These are phyloP conservation scores for Pseudochromis fuscus DNA, from an alignment of 2,797 vertebrate genomes.

Conservation along the genomic window DNA sequence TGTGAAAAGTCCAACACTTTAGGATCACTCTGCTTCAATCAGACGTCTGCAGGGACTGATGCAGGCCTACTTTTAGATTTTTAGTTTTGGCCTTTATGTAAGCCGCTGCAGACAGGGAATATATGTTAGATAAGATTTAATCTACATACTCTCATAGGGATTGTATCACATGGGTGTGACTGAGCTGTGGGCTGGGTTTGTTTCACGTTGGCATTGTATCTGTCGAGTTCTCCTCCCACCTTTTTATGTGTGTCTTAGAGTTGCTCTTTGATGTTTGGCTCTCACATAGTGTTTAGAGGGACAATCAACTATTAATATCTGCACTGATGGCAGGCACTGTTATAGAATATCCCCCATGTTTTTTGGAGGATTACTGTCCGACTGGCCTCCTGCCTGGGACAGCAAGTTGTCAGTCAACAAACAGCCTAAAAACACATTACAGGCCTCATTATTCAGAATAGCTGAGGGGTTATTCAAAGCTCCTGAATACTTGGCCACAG, in stretches of 20 bases:
- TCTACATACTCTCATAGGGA: constrained; percentile 28
- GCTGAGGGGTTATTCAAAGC: constrained; percentile 9
- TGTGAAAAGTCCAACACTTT: constrained; percentile 11
- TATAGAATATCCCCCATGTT: constrained; percentile 70
- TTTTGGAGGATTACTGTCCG: constrained; percentile 65
- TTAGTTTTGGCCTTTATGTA: constrained; percentile 38
- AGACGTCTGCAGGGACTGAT: constrained; percentile 34
- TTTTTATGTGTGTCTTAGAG: constrained; percentile 40
- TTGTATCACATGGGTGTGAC: constrained; percentile 27
- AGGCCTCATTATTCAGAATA: constrained; percentile 18
- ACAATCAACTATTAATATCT: constrained; percentile 82
- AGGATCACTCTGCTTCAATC: constrained; percentile 21
- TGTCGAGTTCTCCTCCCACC: constrained; percentile 1
- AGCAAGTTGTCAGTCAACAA: constrained; percentile 56
- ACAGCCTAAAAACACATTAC: constrained; percentile 34
- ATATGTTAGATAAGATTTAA: constrained; percentile 15
- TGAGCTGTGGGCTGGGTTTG: constrained; percentile 9
- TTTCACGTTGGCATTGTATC: background rate
- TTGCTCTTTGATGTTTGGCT: constrained; percentile 56
- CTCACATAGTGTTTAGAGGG: constrained; percentile 50
- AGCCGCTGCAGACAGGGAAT: constrained; percentile 27
- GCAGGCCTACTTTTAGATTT: constrained; percentile 60
- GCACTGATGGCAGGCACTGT: constrained; percentile 50
- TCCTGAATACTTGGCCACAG: background rate
- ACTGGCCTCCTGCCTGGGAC: constrained; percentile 47